Percentiles rank a stretch among this genome's conserved stretches.
Evolutionary conservation across 2,113 vertebrate genomes (phyloP).

Genomic region (Alligator sinensis): DNA sequence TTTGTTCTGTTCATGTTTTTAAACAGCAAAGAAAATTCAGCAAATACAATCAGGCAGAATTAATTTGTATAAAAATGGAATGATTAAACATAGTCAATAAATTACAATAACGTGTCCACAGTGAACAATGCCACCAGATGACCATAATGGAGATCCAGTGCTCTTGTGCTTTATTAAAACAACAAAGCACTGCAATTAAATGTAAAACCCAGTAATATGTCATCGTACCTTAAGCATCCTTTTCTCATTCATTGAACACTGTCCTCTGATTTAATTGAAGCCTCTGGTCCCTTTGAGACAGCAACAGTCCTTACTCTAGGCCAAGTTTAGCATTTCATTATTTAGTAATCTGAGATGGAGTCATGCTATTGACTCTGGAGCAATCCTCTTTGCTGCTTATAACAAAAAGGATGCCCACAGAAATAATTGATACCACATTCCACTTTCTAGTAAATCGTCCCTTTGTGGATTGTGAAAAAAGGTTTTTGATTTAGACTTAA

Average conservation of each 20-base stretch:
- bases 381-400: constrained; percentile 74
- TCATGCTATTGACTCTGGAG: constrained; percentile 63
- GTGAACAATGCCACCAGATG: constrained; percentile 64
- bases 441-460: constrained; percentile 57
- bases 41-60: constrained; percentile 53
- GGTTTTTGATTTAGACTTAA: constrained; percentile 72
- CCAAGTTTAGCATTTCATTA: constrained; percentile 69
- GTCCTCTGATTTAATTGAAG: constrained; percentile 68
- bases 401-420: constrained; percentile 79
- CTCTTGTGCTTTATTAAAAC: constrained; percentile 73
- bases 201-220: constrained; percentile 74
- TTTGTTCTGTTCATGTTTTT: neutral
- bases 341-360: constrained; percentile 73
- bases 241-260: constrained; percentile 59
- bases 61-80: constrained; percentile 56
- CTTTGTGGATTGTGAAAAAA: constrained; percentile 62
- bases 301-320: constrained; percentile 66
- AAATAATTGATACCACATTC: constrained; percentile 80
- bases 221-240: constrained; percentile 68
- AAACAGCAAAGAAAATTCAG: constrained; percentile 38
- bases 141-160: constrained; percentile 69
- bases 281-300: constrained; percentile 63
- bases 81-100: constrained; percentile 61
- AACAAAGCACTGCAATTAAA: constrained; percentile 74
- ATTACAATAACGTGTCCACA: constrained; percentile 64